phyloP scores from a whole-genome alignment of 2,113 vertebrate genomes.

The Diglossa brunneiventris region DNA sequence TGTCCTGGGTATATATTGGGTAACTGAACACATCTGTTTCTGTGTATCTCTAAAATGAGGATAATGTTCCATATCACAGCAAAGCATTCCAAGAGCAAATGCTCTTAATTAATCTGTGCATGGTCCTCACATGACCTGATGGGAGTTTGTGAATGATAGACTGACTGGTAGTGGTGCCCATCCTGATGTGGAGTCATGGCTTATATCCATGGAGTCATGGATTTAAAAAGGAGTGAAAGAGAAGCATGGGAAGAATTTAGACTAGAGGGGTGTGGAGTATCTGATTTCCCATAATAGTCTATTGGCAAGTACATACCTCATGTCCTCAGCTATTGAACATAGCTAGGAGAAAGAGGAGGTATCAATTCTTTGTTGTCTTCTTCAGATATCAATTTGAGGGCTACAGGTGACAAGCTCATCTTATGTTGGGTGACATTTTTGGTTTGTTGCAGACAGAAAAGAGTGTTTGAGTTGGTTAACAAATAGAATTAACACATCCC shows the following conservation, averaged over 20 bases:
- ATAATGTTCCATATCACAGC: conserved; percentile 29
- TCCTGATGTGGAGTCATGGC: background rate
- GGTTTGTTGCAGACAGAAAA: background rate
- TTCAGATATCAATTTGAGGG: background rate
- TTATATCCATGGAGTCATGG: background rate
- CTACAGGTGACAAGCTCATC: background rate
- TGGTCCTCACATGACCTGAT: conserved; percentile 19
- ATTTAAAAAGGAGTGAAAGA: conserved; percentile 32
- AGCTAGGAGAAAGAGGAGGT: background rate
- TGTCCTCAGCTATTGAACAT: background rate
- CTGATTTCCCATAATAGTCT: background rate
- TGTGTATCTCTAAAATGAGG: conserved; percentile 17
- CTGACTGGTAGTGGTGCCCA: conserved; percentile 6
- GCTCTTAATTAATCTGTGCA: conserved; percentile 45
- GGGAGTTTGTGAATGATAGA: conserved; percentile 17
- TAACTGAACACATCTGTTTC: conserved; percentile 35
- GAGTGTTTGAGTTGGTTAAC: background rate
- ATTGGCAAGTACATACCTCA: background rate
- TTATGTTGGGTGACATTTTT: background rate
- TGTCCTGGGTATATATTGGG: background rate
- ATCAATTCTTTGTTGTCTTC: background rate
- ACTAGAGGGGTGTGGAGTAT: background rate
- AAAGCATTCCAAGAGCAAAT: conserved; percentile 24
- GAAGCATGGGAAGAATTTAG: conserved; percentile 44
- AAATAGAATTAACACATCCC: background rate